A percentile compares a stretch with the other conserved stretches of the same genome.
These are phyloP conservation scores for Nasonia vitripennis DNA, from an alignment of 1,140 invertebrate genomes.

Conservation along the genomic window DNA sequence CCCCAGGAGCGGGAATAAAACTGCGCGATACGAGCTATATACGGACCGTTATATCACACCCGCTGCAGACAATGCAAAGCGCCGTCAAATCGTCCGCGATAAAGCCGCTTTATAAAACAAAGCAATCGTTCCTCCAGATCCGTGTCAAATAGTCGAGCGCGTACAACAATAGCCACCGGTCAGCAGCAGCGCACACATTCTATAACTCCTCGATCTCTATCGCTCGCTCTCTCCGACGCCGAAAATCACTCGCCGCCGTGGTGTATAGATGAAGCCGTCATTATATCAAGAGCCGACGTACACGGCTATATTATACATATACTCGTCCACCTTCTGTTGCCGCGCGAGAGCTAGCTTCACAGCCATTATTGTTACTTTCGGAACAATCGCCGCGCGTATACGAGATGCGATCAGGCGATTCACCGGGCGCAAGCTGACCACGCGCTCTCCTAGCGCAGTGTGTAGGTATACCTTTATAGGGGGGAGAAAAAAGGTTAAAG, in stretches of 20 bases:
- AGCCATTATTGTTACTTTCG: not conserved
- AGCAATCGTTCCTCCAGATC: not conserved
- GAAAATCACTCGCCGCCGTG: not conserved
- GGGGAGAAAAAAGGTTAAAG: not conserved
- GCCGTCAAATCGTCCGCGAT: not conserved
- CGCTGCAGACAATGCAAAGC: not conserved
- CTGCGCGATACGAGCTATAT: no score
- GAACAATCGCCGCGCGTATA: not conserved
- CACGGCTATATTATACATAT: no score
- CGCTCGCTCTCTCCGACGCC: not conserved
- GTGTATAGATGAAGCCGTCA: constrained; percentile 1
- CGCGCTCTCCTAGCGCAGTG: not conserved
- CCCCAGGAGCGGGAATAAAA: not conserved
- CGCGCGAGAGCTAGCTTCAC: not conserved
- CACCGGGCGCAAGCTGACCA: constrained; percentile 1
- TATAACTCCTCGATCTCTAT: not conserved
- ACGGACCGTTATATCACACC: no score
- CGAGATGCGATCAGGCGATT: constrained; percentile 5
- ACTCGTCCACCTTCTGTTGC: not conserved
- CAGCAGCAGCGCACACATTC: not conserved
- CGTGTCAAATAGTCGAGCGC: not conserved
- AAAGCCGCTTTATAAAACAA: not conserved
- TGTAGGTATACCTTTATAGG: not conserved
- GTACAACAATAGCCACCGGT: not conserved
- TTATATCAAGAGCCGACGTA: not conserved